Base-by-base conservation (phyloP, 2,888 invertebrate genomes). In the Acronicta psi region DNA sequence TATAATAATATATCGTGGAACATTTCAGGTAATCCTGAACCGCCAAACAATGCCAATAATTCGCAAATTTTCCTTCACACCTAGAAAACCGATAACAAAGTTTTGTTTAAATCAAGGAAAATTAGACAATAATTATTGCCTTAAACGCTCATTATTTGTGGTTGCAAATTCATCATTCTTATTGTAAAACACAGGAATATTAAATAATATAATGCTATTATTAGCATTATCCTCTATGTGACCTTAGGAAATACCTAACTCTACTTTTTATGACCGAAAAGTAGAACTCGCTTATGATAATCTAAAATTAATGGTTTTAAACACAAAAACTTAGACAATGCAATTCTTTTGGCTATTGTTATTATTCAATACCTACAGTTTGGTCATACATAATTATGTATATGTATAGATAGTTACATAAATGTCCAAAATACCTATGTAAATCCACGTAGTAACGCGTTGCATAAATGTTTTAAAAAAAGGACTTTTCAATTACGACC, bases 51-150 rank as follows among this genome's bases (percentile, higher is more conserved):
- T 29, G n/a, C 6, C 6, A 9, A 36, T 46, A 31, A 29, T 55
- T 56, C 23, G 29, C 14, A 38, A 44, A 45, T 68, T 65, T 71
- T 71, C 72, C 67, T 47, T 45, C 40, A 37, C 46, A 31, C 9
- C 18, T 41, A 11, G 20, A 54, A 71, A 46, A 71, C 36, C 17
- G 25, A 43, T 53, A 63, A 50, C 31, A 31, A 47, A 25, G 46
- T 54, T 71, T 47, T 37, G 50, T 68, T 25, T 31, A 10, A 70
- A 71, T 59, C 47, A 47, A 71, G 69, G 52, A 69, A 56, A 57
- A 62, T 40, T 47, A 6, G 17, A 40, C 41, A 43, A 47, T 29
- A 25, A 25, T 43, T 62, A 53, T 63, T 51, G 37, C 44, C 43
- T 14, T 50, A 47, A 59, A 56, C 58, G 56, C 50, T 51, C 29